Conservation (phyloP, 2,797 vertebrate species). For the Cossypha heuglini region DNA sequence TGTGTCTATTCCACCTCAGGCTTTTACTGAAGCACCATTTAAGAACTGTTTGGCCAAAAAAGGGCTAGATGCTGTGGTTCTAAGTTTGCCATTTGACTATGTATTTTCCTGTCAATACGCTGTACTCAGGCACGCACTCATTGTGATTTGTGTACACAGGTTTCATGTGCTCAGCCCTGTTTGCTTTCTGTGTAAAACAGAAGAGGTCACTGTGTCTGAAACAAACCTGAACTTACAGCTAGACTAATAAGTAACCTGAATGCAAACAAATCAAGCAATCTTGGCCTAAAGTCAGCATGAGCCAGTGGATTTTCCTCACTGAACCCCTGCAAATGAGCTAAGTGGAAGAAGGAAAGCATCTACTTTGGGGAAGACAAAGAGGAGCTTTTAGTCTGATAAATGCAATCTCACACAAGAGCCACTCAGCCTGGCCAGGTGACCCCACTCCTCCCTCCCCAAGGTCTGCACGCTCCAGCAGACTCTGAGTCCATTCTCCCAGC, state of each 20-base stretch:
- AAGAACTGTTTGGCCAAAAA: neutral
- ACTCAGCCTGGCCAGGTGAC: neutral
- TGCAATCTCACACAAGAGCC: neutral
- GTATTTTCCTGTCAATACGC: neutral
- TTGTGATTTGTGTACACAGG: neutral
- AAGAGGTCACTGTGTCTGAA: slow-evolving; percentile 11
- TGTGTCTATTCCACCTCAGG: neutral
- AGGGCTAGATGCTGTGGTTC: neutral
- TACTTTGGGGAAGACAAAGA: neutral
- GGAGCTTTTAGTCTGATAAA: neutral
- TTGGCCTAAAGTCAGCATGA: neutral
- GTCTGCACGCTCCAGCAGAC: neutral
- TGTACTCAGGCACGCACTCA: neutral
- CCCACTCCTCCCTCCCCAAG: neutral
- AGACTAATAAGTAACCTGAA: neutral
- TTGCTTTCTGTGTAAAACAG: neutral
- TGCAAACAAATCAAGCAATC: neutral
- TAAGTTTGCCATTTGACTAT: neutral
- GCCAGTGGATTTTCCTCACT: neutral
- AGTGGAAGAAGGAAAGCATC: neutral
- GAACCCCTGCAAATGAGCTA: neutral
- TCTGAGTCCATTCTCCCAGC: neutral
- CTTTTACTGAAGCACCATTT: neutral
- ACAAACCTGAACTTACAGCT: neutral
- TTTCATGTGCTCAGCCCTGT: neutral